These are phyloP conservation scores for Drosophila tsacasi DNA, from an alignment of 1,140 invertebrate genomes.

Conservation along the genomic window DNA sequence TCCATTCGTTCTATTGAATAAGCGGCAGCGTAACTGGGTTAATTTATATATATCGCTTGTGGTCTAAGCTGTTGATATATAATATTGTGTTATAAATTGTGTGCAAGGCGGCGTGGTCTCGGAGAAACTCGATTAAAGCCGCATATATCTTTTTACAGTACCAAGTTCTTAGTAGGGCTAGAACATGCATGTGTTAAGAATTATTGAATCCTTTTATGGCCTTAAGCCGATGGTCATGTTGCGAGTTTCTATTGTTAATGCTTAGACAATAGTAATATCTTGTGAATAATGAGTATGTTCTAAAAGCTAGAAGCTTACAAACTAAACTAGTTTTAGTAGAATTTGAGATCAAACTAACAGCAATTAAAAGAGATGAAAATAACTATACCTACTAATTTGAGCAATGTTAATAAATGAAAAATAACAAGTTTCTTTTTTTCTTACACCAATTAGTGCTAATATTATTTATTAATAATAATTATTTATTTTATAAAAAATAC, in stretches of 20 bases:
- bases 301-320: too few relatives aligned
- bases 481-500: too few relatives aligned
- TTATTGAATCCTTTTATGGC: background rate
- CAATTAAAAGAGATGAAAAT: background rate
- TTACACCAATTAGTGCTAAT: too few relatives aligned
- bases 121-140: constrained; percentile 9
- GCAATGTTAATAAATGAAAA: background rate
- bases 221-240: background rate
- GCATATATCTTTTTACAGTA: background rate
- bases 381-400: too few relatives aligned
- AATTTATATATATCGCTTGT: constrained; percentile 60
- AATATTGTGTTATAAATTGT: constrained; percentile 46
- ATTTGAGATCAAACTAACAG: background rate
- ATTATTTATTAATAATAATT: too few relatives aligned
- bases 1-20: constrained; percentile 60
- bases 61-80: constrained; percentile 52
- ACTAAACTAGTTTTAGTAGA: too few relatives aligned
- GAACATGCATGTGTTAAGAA: background rate
- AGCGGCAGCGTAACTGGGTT: constrained; percentile 65
- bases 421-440: background rate
- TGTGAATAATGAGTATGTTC: too few relatives aligned
- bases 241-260: too few relatives aligned
- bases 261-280: background rate
- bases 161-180: background rate
- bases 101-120: constrained; percentile 10